Base-by-base conservation (phyloP, 2,113 vertebrate species). In the Phyllostomus discolor region DNA sequence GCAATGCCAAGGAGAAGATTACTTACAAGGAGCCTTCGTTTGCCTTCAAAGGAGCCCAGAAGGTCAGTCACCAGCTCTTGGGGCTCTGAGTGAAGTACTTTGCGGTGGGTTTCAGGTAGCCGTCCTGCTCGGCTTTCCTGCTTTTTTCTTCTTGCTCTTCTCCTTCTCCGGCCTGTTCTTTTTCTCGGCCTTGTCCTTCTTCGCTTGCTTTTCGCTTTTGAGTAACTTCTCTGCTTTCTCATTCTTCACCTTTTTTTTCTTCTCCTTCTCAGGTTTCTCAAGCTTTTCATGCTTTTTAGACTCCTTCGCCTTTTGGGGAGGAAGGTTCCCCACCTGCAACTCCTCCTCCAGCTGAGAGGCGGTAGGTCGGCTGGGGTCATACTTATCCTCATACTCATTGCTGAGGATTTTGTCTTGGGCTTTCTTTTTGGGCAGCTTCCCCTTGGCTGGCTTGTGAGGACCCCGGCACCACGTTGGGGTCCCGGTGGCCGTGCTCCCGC, bases 21-120 rank as follows among this genome's bases (percentile, higher is more conserved):
- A 99, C 99, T 99, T 98, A 99, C 99, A 91, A 99, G 98, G 52
- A 99, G 98, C 20, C 99, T 98, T 87, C 99, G 98, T 97, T 99
- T 99, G 98, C 99, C 99, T 98, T 99, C 99, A 98, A 99, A 99
- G 98, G 99, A 99, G 46, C 99, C 99, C 98, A 99, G 98, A 93
- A 99, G 99, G 73, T 98, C 98, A 0, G 97, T 94, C 97, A 99
- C 98, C 0, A 98, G 97, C 97, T 98, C 90, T 98, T 99, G 2
- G 99, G 98, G 35, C 93, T 95, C 41, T 95, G 98, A 4, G 98
- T 48, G 48, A 98, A 97, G 20, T 98, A 98, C 94, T 98, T 99
- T 76, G 99, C 98, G 3, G 98, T 98, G 50, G 98, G 98, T 79
- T 99, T 99, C 5, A 98, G 97, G 95, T 98, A 98, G 43, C 98